Percentiles rank a stretch among this genome's conserved stretches.
These are phyloP conservation scores for Pterostichus madidus DNA, from an alignment of 2,888 invertebrate species.

Conservation along the genomic window DNA sequence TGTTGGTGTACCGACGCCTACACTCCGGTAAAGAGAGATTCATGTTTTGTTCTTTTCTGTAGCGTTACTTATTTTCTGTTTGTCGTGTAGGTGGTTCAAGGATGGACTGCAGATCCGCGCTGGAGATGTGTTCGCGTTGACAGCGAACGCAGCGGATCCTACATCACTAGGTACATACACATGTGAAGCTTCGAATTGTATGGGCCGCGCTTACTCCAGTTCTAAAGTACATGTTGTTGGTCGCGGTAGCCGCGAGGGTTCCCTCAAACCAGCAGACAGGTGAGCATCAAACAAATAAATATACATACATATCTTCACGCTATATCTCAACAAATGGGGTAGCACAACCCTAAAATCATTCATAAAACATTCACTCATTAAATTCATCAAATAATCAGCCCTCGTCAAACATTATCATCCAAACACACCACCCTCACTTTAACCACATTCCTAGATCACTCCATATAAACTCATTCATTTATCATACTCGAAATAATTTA, in stretches of 20 bases:
- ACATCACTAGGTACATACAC: constrained; percentile 93
- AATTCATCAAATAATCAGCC: too few relatives aligned
- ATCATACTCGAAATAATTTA: too few relatives aligned
- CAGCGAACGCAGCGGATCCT: constrained; percentile 90
- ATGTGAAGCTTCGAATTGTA: constrained; percentile 93
- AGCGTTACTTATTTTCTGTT: not conserved
- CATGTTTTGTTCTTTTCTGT: too few relatives aligned
- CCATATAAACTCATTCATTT: too few relatives aligned
- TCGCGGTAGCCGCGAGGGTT: constrained; percentile 85
- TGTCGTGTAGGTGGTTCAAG: constrained; percentile 82
- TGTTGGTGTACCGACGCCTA: constrained; percentile 91
- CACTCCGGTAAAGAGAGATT: constrained; percentile 74
- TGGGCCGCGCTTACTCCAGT: constrained; percentile 91
- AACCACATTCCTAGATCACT: too few relatives aligned
- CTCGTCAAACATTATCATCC: too few relatives aligned
- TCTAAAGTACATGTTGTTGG: constrained; percentile 91
- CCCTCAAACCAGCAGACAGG: constrained; percentile 85
- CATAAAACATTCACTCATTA: too few relatives aligned
- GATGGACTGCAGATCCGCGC: constrained; percentile 93
- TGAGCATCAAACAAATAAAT: constrained; percentile 71
- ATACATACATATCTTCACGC: too few relatives aligned
- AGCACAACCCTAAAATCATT: too few relatives aligned
- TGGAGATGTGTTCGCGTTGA: constrained; percentile 92
- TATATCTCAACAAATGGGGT: too few relatives aligned
- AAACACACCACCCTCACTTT: too few relatives aligned